Conservation (phyloP, 2,113 vertebrate species). For the Centropus bengalensis region DNA sequence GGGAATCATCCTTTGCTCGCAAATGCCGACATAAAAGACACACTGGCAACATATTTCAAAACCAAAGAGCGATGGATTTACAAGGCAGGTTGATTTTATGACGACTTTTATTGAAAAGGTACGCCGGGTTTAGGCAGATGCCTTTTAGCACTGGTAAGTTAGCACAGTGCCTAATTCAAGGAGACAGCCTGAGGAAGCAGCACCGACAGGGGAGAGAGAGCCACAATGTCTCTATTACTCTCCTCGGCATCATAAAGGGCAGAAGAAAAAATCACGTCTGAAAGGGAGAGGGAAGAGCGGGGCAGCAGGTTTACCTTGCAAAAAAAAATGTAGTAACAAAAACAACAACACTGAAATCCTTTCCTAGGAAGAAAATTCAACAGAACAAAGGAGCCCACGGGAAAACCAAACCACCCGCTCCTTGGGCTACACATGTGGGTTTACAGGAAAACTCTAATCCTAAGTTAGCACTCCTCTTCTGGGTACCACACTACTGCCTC, state of each 20-base stretch:
- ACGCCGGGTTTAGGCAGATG: constrained; percentile 80
- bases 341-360: not conserved
- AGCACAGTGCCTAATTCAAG: constrained; percentile 87
- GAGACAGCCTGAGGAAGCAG: constrained; percentile 85
- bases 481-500: not conserved
- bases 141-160: constrained; percentile 82
- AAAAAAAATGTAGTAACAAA: constrained; percentile 12
- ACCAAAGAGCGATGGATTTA: constrained; percentile 82
- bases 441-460: not conserved
- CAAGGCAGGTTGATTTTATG: constrained; percentile 85
- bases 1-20: constrained; percentile 63
- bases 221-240: constrained; percentile 86
- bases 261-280: constrained; percentile 73
- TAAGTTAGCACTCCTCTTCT: not conserved
- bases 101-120: constrained; percentile 84
- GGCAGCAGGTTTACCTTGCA: constrained; percentile 53
- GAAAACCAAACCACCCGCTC: constrained; percentile 28
- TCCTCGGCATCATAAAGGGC: constrained; percentile 81
- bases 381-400: constrained; percentile 49
- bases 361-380: constrained; percentile 49
- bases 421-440: not conserved
- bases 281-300: constrained; percentile 58
- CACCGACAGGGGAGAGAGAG: constrained; percentile 79
- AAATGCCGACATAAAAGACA: constrained; percentile 75
- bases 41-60: constrained; percentile 79